Evolutionary conservation across 2,797 vertebrate species (phyloP).

Genomic region (Echiichthys vipera): DNA sequence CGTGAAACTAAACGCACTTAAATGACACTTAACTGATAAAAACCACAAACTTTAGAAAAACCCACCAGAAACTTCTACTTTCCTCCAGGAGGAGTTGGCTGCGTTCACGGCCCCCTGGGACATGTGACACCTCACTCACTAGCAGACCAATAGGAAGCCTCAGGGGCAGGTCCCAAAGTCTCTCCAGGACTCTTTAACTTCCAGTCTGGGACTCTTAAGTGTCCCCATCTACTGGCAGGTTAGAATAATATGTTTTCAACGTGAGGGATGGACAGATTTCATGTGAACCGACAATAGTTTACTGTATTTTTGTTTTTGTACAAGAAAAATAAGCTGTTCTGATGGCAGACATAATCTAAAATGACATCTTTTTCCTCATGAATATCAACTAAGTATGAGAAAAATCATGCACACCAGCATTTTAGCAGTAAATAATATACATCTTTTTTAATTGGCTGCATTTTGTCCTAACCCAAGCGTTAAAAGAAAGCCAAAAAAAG

Average conservation of each 20-base stretch:
- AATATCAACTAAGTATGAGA: too few species aligned
- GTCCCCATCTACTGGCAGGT: conserved; percentile 67
- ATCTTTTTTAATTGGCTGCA: neutral
- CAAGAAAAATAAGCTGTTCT: neutral
- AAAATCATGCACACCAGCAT: too few species aligned
- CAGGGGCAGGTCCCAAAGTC: conserved; percentile 44
- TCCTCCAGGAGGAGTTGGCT: conserved; percentile 17
- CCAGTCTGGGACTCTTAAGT: conserved; percentile 16
- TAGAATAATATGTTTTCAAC: neutral
- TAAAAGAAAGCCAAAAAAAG: too few species aligned
- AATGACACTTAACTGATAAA: neutral
- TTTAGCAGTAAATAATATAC: neutral
- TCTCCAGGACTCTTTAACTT: neutral
- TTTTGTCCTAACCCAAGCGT: too few species aligned
- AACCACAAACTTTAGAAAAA: too few species aligned
- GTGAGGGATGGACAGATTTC: neutral
- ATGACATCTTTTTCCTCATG: too few species aligned
- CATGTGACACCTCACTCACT: conserved; percentile 45
- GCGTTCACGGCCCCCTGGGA: conserved; percentile 58
- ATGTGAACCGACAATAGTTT: neutral
- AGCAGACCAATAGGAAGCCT: conserved; percentile 58
- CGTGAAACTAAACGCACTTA: fast-evolving
- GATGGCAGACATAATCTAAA: neutral
- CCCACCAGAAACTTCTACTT: neutral
- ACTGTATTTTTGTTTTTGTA: neutral